These are phyloP conservation scores for Atta texana DNA, from an alignment of 1,140 invertebrate species.

Conservation along the genomic window DNA sequence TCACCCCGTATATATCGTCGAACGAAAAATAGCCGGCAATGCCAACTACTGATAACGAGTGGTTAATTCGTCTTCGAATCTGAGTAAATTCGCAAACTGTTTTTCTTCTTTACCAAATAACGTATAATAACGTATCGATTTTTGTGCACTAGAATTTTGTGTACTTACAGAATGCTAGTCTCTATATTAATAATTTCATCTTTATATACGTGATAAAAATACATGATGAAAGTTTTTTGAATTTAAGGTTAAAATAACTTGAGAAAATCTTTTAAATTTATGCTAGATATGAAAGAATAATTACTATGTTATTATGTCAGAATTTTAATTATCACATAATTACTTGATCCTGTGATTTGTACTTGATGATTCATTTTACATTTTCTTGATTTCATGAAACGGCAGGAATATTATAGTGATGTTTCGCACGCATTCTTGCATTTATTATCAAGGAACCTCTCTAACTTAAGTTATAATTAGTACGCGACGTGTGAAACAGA, in stretches of 20 bases:
- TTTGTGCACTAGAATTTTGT: not conserved
- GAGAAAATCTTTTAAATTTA: not conserved
- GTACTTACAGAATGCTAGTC: not conserved
- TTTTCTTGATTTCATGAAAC: not conserved
- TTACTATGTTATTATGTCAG: not conserved
- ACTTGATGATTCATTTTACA: conserved; percentile 2
- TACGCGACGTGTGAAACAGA: conserved; percentile 40
- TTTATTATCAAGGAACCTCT: conserved; percentile 21
- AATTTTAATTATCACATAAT: not conserved
- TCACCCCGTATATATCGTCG: not conserved
- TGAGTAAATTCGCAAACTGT: conserved; percentile 3
- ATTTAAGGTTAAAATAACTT: not conserved
- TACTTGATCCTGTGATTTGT: not conserved
- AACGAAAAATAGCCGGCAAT: conserved; percentile 25
- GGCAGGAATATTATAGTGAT: not conserved
- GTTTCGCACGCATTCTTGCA: conserved; percentile 24
- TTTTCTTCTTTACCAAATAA: conserved; percentile 7
- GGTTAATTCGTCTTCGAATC: conserved; percentile 23
- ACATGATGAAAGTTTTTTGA: not conserved
- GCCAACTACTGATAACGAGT: conserved; percentile 17
- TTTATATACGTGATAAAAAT: not conserved
- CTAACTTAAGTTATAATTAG: conserved; percentile 48
- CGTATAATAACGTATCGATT: not conserved
- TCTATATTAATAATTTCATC: not conserved
- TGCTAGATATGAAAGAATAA: not conserved